phyloP scores from a whole-genome alignment of 2,113 vertebrate genomes.

The Proterorhinus semilunaris region DNA sequence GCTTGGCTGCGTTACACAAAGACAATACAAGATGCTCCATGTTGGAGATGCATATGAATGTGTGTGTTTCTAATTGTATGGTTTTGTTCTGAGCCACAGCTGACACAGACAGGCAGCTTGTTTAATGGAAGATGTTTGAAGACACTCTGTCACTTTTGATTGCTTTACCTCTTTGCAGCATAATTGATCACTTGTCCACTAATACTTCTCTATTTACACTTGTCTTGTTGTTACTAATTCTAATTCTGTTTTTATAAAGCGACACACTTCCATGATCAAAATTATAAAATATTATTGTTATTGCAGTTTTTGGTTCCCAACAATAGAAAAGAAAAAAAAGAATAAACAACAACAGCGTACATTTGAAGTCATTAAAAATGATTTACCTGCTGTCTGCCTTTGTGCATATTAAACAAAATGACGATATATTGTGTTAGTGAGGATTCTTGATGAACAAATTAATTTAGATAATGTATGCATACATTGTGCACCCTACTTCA shows the following conservation, averaged over 20 bases:
- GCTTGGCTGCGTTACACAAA: slow-evolving; percentile 56
- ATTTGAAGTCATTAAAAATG: slow-evolving; percentile 15
- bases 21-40: slow-evolving; percentile 63
- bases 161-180: slow-evolving; percentile 62
- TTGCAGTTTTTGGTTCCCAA: slow-evolving; percentile 10
- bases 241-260: slow-evolving; percentile 46
- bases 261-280: slow-evolving; percentile 19
- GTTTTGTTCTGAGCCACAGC: slow-evolving; percentile 71
- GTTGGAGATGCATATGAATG: slow-evolving; percentile 72
- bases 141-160: slow-evolving; percentile 75
- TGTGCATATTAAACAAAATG: slow-evolving; percentile 69
- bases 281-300: slow-evolving; percentile 1
- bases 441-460: slow-evolving; percentile 68
- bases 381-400: slow-evolving; percentile 58
- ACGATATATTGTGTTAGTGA: slow-evolving; percentile 65
- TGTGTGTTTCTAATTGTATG: slow-evolving; percentile 77
- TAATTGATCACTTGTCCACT: slow-evolving; percentile 71
- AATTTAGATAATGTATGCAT: slow-evolving; percentile 79
- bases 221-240: slow-evolving; percentile 49
- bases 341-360: slow-evolving; percentile 15
- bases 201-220: slow-evolving; percentile 60
- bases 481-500: slow-evolving; percentile 58
- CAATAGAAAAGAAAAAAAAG: slow-evolving; percentile 23
- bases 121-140: slow-evolving; percentile 76
- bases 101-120: slow-evolving; percentile 76